Conservation (phyloP, 2,113 vertebrate genomes). For the Pseudolaguvia tuberculata region DNA sequence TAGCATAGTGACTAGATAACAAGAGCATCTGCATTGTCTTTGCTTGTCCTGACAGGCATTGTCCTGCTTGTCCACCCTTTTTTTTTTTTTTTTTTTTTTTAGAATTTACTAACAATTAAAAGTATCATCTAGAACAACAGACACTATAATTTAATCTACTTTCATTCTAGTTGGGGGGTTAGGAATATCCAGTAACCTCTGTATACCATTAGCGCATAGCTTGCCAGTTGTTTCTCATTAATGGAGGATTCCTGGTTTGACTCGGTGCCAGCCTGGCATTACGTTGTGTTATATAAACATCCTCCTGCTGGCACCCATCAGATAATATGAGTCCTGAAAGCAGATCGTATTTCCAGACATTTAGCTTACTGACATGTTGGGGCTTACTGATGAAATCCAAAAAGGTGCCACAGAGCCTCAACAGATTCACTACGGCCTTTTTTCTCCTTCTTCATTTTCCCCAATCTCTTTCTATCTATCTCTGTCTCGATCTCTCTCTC, state of each 20-base stretch:
- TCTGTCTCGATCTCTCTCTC: constrained; percentile 46
- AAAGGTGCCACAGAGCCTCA: constrained; percentile 45
- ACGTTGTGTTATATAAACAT: constrained; percentile 42
- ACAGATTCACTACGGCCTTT: constrained; percentile 41
- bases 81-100: too few relatives aligned
- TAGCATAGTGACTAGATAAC: constrained; percentile 54
- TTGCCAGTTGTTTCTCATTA: constrained; percentile 21
- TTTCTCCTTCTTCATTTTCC: background rate
- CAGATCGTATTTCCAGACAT: constrained; percentile 40
- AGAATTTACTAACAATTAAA: constrained; percentile 7
- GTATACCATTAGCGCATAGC: constrained; percentile 4
- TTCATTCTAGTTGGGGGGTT: background rate
- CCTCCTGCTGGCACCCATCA: constrained; percentile 41
- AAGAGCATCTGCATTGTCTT: constrained; percentile 31
- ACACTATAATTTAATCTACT: constrained; percentile 11
- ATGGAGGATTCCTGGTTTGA: constrained; percentile 32
- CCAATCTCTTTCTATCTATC: constrained; percentile 20
- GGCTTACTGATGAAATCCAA: constrained; percentile 27
- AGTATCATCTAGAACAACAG: constrained; percentile 33
- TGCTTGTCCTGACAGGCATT: constrained; percentile 21
- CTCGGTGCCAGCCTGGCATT: constrained; percentile 39
- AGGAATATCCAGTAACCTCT: background rate
- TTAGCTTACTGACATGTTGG: constrained; percentile 29
- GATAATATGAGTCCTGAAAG: constrained; percentile 42
- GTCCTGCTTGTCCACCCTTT: too few relatives aligned